phyloP scores from a whole-genome alignment of 2,888 invertebrate genomes.

The Eucriotettix oculatus region DNA sequence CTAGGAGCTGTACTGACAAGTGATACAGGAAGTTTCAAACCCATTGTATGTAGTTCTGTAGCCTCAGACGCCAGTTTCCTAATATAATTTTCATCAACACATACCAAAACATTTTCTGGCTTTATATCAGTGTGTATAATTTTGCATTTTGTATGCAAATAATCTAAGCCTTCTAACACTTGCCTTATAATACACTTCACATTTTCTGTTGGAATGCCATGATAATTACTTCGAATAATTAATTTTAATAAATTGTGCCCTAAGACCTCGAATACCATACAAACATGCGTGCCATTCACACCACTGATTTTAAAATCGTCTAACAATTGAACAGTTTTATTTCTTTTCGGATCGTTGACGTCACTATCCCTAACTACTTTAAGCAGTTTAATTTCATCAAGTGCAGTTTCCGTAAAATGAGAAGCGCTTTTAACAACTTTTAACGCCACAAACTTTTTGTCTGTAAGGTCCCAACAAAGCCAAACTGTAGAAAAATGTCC shows the following conservation, averaged over 20 bases:
- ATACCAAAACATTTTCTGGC: conserved; percentile 87
- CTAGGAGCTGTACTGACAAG: conserved; percentile 78
- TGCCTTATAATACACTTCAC: conserved; percentile 91
- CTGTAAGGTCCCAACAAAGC: conserved; percentile 95
- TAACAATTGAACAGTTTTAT: conserved; percentile 91
- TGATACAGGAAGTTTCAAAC: conserved; percentile 80
- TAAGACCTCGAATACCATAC: conserved; percentile 98
- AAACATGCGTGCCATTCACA: conserved; percentile 95
- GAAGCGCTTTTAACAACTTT: conserved; percentile 99
- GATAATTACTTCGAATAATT: conserved; percentile 95
- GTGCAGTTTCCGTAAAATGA: conserved; percentile 97
- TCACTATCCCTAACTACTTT: conserved; percentile 91
- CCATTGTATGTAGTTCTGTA: conserved; percentile 83
- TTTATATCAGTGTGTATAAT: conserved; percentile 90
- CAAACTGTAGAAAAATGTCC: conserved; percentile 99
- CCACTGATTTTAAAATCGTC: conserved; percentile 98
- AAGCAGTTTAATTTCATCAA: conserved; percentile 96
- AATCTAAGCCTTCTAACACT: conserved; percentile 87
- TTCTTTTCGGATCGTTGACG: conserved; percentile 76
- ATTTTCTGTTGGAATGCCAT: conserved; percentile 90
- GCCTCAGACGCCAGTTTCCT: conserved; percentile 87
- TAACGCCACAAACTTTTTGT: conserved; percentile 90
- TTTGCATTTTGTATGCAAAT: conserved; percentile 93
- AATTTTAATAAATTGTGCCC: conserved; percentile 96
- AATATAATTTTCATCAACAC: conserved; percentile 80